A percentile compares a stretch with the other conserved stretches of the same genome.
phyloP scores from a whole-genome alignment of 2,797 vertebrate genomes.

The Sebastes steindachneri region DNA sequence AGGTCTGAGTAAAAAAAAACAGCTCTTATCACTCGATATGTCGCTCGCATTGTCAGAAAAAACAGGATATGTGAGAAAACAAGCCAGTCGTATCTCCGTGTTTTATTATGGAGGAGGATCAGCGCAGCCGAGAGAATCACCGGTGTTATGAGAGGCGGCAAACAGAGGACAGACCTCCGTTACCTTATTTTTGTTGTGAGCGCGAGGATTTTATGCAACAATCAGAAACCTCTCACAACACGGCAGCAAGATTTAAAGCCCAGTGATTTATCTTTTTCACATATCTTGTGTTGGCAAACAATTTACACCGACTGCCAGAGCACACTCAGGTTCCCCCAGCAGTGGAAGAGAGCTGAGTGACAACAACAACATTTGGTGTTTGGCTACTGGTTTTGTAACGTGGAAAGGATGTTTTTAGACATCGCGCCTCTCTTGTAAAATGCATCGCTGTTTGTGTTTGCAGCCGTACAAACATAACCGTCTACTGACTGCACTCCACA shows the following conservation, averaged over 20 bases:
- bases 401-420: background rate
- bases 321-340: constrained; percentile 14
- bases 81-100: background rate
- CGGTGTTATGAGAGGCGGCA: background rate
- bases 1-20: constrained; percentile 6
- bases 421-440: background rate
- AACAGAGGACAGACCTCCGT: background rate
- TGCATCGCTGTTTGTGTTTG: background rate
- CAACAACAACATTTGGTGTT: background rate
- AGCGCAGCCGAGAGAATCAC: background rate
- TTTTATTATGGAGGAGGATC: background rate
- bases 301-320: constrained; percentile 6
- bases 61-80: background rate
- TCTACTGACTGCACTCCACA: background rate
- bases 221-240: constrained; percentile 42
- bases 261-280: constrained; percentile 4
- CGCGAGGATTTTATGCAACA: constrained; percentile 60
- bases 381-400: constrained; percentile 13
- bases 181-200: constrained; percentile 13
- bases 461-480: background rate
- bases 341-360: constrained; percentile 3
- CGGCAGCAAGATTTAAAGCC: constrained; percentile 13
- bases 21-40: constrained; percentile 16
- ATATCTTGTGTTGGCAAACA: background rate
- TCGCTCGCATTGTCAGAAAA: constrained; percentile 4